Conservation (phyloP, 1,140 invertebrate species). For the Brachionus rotundiformis region DNA sequence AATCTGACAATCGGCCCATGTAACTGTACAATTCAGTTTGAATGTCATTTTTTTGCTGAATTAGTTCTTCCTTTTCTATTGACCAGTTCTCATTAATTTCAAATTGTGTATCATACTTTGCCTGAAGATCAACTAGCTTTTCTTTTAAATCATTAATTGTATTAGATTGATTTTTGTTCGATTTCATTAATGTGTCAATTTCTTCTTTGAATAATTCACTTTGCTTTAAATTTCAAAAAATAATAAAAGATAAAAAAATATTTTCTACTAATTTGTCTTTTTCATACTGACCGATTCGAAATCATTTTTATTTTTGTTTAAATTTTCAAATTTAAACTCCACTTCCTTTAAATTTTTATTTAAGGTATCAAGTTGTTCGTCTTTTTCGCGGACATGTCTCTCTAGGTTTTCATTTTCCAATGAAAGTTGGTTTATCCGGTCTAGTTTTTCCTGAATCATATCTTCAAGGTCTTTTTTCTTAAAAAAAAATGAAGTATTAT, state of each 20-base stretch:
- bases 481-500: neutral
- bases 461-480: conserved; percentile 32
- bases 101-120: conserved; percentile 9
- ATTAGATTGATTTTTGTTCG: conserved; percentile 16
- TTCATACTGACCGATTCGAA: neutral
- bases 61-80: conserved; percentile 43
- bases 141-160: conserved; percentile 22
- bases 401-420: conserved; percentile 35
- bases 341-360: conserved; percentile 2
- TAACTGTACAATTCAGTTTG: conserved; percentile 43
- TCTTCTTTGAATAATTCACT: conserved; percentile 33
- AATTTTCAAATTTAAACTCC: conserved; percentile 18
- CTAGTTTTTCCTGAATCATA: neutral
- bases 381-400: conserved; percentile 2
- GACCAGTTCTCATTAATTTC: conserved; percentile 46
- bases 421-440: neutral
- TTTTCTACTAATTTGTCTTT: neutral
- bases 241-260: neutral
- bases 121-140: conserved; percentile 16
- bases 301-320: neutral
- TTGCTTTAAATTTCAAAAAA: too few relatives aligned
- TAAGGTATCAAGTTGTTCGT: neutral
- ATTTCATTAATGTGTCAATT: conserved; percentile 24
- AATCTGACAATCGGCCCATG: conserved; percentile 44
- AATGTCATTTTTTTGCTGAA: conserved; percentile 44